Evolutionary conservation across 1,140 invertebrate species (phyloP).

Genomic region (Venustaconcha ellipsiformis): DNA sequence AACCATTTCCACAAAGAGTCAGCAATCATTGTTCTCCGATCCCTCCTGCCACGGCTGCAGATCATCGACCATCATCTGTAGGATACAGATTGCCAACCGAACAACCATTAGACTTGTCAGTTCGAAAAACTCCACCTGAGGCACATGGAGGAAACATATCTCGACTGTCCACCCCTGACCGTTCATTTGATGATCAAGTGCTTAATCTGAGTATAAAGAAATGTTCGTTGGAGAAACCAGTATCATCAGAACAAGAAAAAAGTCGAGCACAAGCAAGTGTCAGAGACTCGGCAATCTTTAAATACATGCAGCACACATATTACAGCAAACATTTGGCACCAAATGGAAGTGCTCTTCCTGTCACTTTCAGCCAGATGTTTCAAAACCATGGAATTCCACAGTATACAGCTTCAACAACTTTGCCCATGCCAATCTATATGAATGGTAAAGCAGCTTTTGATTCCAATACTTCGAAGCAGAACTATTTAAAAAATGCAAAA

Average conservation of each 20-base stretch:
- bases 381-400: too few species aligned
- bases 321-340: too few species aligned
- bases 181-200: constrained; percentile 45
- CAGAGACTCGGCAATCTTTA: constrained; percentile 61
- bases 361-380: too few species aligned
- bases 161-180: constrained; percentile 31
- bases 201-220: constrained; percentile 58
- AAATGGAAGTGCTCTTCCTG: too few species aligned
- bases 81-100: constrained; percentile 20
- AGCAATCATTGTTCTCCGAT: neutral
- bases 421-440: too few species aligned
- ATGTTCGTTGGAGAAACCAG: constrained; percentile 9
- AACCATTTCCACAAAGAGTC: constrained; percentile 7
- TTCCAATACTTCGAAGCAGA: too few species aligned
- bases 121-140: constrained; percentile 73
- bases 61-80: neutral
- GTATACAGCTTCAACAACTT: too few species aligned
- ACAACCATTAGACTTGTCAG: constrained; percentile 88
- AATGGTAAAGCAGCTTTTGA: too few species aligned
- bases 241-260: constrained; percentile 5
- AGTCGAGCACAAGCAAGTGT: constrained; percentile 33
- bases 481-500: too few species aligned
- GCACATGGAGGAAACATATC: constrained; percentile 47
- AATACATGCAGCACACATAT: constrained; percentile 55
- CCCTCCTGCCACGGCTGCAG: neutral